Evolutionary conservation across 92 coral and sea anemone genomes (phyloP).

Genomic region (Bergia puertoricense): DNA sequence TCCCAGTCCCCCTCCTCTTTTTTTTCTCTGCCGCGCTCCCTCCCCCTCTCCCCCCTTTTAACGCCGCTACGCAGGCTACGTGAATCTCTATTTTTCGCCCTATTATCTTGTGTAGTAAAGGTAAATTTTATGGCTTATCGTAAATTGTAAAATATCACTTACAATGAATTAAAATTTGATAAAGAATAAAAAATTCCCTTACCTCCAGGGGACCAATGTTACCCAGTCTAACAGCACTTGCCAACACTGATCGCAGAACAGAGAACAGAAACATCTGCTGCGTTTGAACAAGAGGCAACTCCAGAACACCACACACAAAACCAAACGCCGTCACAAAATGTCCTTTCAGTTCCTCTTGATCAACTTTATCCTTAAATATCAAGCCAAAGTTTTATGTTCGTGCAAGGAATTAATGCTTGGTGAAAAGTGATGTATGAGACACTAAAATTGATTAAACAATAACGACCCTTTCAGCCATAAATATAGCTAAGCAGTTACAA

Average conservation of each 20-base stretch:
- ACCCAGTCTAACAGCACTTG: conserved; percentile 72
- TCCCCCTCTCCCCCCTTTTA: too few species aligned
- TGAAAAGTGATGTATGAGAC: background rate
- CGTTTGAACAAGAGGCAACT: conserved; percentile 55
- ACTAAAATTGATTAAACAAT: too few species aligned
- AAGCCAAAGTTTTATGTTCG: background rate
- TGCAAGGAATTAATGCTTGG: background rate
- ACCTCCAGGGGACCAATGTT: conserved; percentile 71
- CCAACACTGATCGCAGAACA: conserved; percentile 63
- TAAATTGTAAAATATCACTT: too few species aligned
- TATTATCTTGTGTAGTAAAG: too few species aligned
- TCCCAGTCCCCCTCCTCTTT: too few species aligned
- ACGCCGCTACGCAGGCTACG: too few species aligned
- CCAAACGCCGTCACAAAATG: conserved; percentile 68
- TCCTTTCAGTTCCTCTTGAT: conserved; percentile 47
- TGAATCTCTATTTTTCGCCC: too few species aligned
- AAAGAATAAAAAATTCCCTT: background rate
- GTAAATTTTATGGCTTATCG: too few species aligned
- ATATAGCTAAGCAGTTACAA: too few species aligned
- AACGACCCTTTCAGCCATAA: too few species aligned
- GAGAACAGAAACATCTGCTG: conserved; percentile 68
- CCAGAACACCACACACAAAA: conserved; percentile 59
- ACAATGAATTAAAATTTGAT: too few species aligned
- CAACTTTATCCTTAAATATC: conserved; percentile 50
- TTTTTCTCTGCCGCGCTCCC: too few species aligned